Evolutionary conservation across 2,797 vertebrate genomes (phyloP).

Genomic region (Crocodylus rhombifer): DNA sequence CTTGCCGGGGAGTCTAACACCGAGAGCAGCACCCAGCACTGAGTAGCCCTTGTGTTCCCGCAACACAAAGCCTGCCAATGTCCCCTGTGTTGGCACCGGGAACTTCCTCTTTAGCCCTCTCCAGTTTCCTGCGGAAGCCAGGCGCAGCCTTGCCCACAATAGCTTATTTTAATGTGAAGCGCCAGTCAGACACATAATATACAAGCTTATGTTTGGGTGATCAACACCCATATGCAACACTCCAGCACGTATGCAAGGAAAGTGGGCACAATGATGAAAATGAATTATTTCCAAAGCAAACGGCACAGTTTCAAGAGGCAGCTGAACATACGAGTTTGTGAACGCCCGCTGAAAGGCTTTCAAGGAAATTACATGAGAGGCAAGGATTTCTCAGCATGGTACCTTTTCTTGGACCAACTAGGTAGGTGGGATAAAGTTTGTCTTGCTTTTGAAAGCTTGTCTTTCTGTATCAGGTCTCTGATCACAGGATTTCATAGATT

Average conservation of each 20-base stretch:
- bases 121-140: background rate
- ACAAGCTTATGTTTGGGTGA: background rate
- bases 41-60: background rate
- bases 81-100: background rate
- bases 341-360: constrained; percentile 15
- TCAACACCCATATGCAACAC: background rate
- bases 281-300: background rate
- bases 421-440: too few relatives aligned
- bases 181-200: background rate
- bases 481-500: too few relatives aligned
- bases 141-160: background rate
- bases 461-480: too few relatives aligned
- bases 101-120: background rate
- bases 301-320: constrained; percentile 5
- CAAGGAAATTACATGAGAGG: background rate
- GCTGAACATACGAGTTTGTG: background rate
- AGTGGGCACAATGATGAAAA: background rate
- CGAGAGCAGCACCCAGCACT: background rate
- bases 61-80: background rate
- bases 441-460: too few relatives aligned
- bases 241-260: background rate
- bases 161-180: background rate
- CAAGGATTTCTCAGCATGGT: background rate
- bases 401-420: too few relatives aligned
- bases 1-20: background rate